Base-by-base conservation (phyloP, 2,888 invertebrate genomes). In the Lithodes maja region DNA sequence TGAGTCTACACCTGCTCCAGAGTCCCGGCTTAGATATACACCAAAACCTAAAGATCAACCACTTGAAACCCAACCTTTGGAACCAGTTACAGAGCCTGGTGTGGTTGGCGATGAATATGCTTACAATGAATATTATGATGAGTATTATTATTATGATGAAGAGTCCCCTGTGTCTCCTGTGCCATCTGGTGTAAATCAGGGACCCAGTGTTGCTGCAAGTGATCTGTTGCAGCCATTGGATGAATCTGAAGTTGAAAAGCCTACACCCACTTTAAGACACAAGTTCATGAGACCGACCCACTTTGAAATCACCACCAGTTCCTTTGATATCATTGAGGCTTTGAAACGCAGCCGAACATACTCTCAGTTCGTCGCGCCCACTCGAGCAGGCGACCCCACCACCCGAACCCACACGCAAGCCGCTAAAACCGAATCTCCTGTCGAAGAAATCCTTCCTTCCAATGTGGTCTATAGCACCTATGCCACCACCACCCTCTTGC, bases 381-480 rank as follows among this genome's bases (percentile, higher is more conserved):
- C 83, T 7, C 69, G 71, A 3, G 61, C 85, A 17, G 69, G 49
- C 33, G 85, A 55, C 2, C n/a, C 77, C 33, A 33, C 53, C 49
- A 50, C 77, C 52, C 81, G 69, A 7, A 17, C 50, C 5, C 82
- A 17, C 12, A 83, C 79, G 5, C 69, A 68, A 5, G 50, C 80
- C 17, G 71, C 52, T n/a, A 33, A 33, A 0, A 55, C 50, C 15
- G 77, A 81, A 49, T 33, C 68, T 7, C 53, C 82, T 7, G 50
- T 68, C 52, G 61, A 17, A 3, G 53, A n/a, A 49, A 53, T 49
- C 52, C 81, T 74, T 52, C 84, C 92, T n/a, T 90, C 92, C 12
- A 92, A 92, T 68, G 92, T 92, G 2, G 92, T 93, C 5, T 92
- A 91, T 82, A 92, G 91, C n/a, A 92, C 92, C 15, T 93, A 92